Evolutionary conservation across 2,888 invertebrate genomes (phyloP).

Genomic region (Plagiodera versicolora): DNA sequence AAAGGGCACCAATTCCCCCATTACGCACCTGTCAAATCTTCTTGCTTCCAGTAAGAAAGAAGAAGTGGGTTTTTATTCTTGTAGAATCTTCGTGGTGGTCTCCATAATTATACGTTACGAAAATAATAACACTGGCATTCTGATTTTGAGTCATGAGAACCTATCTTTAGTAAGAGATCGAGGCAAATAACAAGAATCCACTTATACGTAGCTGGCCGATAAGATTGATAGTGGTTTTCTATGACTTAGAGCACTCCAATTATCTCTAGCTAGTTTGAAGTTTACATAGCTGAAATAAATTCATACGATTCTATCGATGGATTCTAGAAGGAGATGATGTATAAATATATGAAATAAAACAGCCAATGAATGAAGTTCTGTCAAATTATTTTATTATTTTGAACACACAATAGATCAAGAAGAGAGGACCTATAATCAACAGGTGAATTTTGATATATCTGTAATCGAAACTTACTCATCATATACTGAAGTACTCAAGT

Average conservation of each 20-base stretch:
- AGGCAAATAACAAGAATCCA: slow-evolving; percentile 44
- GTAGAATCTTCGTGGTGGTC: slow-evolving; percentile 52
- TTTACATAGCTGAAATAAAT: not conserved
- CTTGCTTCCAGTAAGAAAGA: slow-evolving; percentile 21
- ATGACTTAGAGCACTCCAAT: not conserved
- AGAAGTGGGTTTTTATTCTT: slow-evolving; percentile 43
- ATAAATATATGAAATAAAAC: too few species aligned
- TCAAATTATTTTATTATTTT: too few species aligned
- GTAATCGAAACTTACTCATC: too few species aligned
- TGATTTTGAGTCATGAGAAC: slow-evolving; percentile 54
- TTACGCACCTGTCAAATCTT: not conserved
- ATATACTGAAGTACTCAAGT: too few species aligned
- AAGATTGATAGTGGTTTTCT: not conserved
- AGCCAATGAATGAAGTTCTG: too few species aligned
- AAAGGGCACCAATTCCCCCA: not conserved
- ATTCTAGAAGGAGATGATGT: not conserved
- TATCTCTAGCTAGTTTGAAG: not conserved
- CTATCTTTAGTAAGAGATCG: slow-evolving; percentile 51
- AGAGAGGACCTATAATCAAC: too few species aligned
- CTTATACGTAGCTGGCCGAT: slow-evolving; percentile 33
- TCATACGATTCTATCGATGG: not conserved
- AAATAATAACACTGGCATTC: slow-evolving; percentile 53
- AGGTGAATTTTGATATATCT: too few species aligned
- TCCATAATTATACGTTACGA: slow-evolving; percentile 52
- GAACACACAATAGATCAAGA: not conserved